phyloP scores from a whole-genome alignment of 1,140 invertebrate species.

The Grapholita molesta region DNA sequence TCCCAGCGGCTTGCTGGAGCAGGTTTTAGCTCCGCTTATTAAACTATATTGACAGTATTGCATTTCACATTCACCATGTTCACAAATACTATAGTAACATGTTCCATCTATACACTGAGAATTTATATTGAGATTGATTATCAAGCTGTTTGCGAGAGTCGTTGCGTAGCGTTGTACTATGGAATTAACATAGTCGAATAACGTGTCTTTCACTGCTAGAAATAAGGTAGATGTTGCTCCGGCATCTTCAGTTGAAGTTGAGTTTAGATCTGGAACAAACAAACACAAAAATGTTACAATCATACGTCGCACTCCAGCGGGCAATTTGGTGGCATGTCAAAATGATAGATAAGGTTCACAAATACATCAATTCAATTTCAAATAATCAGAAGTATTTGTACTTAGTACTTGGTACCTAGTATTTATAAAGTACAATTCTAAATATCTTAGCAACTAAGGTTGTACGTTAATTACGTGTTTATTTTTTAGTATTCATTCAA shows the following conservation, averaged over 20 bases:
- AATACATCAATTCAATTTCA: too few species aligned
- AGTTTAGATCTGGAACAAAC: slow-evolving; percentile 36
- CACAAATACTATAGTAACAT: slow-evolving; percentile 46
- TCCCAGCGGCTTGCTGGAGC: slow-evolving; percentile 24
- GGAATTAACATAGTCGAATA: slow-evolving; percentile 35
- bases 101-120: slow-evolving; percentile 46
- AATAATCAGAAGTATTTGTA: too few species aligned
- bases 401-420: too few species aligned
- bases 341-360: too few species aligned
- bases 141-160: slow-evolving; percentile 42
- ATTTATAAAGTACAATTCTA: too few species aligned
- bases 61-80: slow-evolving; percentile 35
- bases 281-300: not conserved
- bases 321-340: too few species aligned
- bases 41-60: slow-evolving; percentile 48
- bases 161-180: slow-evolving; percentile 39
- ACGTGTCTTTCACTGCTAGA: slow-evolving; percentile 28
- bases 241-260: slow-evolving; percentile 16
- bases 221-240: slow-evolving; percentile 17
- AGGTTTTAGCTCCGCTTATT: slow-evolving; percentile 39
- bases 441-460: too few species aligned
- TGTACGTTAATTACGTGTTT: too few species aligned
- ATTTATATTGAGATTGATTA: slow-evolving; percentile 40
- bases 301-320: too few species aligned
- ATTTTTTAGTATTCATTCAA: too few species aligned